Conservation (phyloP, 2,888 invertebrate genomes). For the Caenorhabditis macrosperma region DNA sequence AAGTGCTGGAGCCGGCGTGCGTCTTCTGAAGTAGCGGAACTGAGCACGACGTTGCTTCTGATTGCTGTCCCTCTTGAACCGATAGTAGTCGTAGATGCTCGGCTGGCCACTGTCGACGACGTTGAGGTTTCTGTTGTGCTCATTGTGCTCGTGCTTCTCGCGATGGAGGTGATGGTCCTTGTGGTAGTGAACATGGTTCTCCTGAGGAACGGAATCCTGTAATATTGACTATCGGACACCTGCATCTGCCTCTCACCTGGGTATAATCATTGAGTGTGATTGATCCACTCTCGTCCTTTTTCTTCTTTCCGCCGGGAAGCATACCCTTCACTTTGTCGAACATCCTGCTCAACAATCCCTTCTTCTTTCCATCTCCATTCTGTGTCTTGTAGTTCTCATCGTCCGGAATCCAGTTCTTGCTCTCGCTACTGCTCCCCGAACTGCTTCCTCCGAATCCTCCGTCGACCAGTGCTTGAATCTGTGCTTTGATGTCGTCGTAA, state of each 20-base stretch:
- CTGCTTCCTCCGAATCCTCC: slow-evolving; percentile 2
- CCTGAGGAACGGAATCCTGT: slow-evolving; percentile 31
- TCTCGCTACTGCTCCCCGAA: not conserved
- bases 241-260: not conserved
- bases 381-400: not conserved
- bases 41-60: too few species aligned
- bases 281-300: slow-evolving; percentile 1
- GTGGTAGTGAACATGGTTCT: slow-evolving; percentile 35
- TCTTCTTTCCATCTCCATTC: not conserved
- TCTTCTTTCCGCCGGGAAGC: slow-evolving; percentile 26
- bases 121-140: slow-evolving; percentile 2
- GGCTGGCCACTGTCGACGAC: not conserved
- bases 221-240: slow-evolving; percentile 1
- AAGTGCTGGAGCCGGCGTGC: too few species aligned
- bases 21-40: too few species aligned
- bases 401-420: not conserved
- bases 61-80: slow-evolving; percentile 16
- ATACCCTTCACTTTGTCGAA: slow-evolving; percentile 25
- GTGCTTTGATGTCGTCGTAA: slow-evolving; percentile 20
- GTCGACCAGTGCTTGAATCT: slow-evolving; percentile 20
- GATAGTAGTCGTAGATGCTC: slow-evolving; percentile 7
- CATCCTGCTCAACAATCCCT: slow-evolving; percentile 23
- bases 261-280: slow-evolving; percentile 48
- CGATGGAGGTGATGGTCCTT: slow-evolving; percentile 27
- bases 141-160: slow-evolving; percentile 17